Base-by-base conservation (phyloP, 1,140 invertebrate genomes). In the Chironomus tepperi region DNA sequence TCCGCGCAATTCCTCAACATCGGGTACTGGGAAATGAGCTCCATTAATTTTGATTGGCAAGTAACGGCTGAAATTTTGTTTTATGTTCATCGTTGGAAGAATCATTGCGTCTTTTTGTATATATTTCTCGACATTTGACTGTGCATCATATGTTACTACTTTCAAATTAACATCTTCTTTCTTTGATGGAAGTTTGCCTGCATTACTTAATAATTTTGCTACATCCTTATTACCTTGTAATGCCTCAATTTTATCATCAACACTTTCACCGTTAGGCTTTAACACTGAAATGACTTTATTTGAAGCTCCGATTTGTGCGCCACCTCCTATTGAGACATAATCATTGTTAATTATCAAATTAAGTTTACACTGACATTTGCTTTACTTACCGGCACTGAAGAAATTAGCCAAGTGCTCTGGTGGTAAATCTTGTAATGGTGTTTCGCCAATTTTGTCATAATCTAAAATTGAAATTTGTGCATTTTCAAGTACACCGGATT, bases 391-490 rank as follows among this genome's bases (percentile, higher is more conserved):
- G 10, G 90, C 90, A 16, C 89, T 88, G 77, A 92, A 93, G 79
- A 94, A 92, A 79, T 93, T 92, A 19, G 91, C 91, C 74, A 94
- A 80, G 74, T 93, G 92, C 79, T 94, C 92, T 10, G 92, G 91
- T n/a, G 92, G 91, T 73, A 94, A 81, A 76, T 90, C 92, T 77
- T 93, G 92, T 70, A 94, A 85, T 8, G 91, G 88, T 75, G 92
- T 93, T 78, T 93, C 92, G n/a, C 92, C 92, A 43, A 94, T 88
- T 84, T 95, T 94, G 79, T 94, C 92, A 76, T 93, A 93, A 81
- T 94, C 91, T 43, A 93, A 83, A 24, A 94, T 88, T 76, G 93
- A 93, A 74, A 94, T 94, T 78, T 94, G 91, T 24, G 93, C 92
- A 79, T 94, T 93, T 76, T 91, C 90, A 64, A 94, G 83, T 76